phyloP scores from a whole-genome alignment of 2,797 vertebrate species.

The Tokudaia tokunoshimensis region DNA sequence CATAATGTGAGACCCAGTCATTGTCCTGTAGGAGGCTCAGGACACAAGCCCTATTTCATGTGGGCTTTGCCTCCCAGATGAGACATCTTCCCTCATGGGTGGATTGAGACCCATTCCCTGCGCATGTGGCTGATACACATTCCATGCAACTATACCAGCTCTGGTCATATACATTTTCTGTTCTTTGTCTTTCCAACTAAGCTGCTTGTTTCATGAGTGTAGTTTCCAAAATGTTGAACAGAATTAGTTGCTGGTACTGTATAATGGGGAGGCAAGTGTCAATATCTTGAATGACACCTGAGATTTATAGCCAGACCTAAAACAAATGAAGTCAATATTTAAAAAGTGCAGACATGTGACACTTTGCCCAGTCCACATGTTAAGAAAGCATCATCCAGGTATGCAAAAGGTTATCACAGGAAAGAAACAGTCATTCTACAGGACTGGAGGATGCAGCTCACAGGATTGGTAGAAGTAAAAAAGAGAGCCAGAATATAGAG shows the following conservation, averaged over 20 bases:
- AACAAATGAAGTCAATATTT: background rate
- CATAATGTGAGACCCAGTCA: background rate
- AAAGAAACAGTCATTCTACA: background rate
- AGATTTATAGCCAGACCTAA: slow-evolving; percentile 1
- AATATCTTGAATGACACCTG: background rate
- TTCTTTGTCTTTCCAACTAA: slow-evolving; percentile 50
- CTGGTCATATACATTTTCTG: background rate
- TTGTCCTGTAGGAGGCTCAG: background rate
- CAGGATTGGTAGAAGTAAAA: background rate
- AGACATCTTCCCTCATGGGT: background rate
- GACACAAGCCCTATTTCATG: background rate
- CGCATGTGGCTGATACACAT: fast-evolving
- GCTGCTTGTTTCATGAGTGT: background rate
- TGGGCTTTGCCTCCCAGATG: background rate
- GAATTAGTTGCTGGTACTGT: background rate
- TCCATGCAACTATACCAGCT: background rate
- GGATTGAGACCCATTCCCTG: background rate
- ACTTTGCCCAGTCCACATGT: background rate
- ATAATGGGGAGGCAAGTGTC: background rate
- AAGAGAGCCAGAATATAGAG: background rate
- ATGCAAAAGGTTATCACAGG: background rate
- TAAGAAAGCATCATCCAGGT: background rate
- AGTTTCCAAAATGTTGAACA: background rate
- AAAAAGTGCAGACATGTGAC: background rate
- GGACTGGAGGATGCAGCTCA: background rate